Percentiles rank a stretch among this genome's conserved stretches.
phyloP scores from a whole-genome alignment of 2,113 vertebrate species.

The Aphyosemion australe region DNA sequence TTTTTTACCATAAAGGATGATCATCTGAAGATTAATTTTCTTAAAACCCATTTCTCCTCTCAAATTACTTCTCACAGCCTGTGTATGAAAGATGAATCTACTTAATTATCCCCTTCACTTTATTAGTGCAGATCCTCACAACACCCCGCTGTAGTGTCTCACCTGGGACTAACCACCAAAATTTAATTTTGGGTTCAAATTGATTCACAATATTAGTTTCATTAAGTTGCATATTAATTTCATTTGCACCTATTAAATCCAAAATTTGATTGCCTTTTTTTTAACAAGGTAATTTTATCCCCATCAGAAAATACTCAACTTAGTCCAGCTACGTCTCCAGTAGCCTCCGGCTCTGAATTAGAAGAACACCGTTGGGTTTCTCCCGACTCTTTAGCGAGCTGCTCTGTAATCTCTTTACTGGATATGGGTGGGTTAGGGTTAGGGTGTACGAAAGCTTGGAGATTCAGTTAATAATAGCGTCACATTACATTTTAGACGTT shows the following conservation, averaged over 20 bases:
- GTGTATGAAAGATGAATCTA: constrained; percentile 5
- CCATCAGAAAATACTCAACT: constrained; percentile 53
- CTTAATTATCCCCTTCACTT: constrained; percentile 14
- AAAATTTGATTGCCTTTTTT: constrained; percentile 61
- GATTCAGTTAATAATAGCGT: not conserved
- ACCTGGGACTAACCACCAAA: constrained; percentile 65
- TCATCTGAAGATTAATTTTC: constrained; percentile 8
- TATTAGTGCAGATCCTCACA: constrained; percentile 31
- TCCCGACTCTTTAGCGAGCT: constrained; percentile 26
- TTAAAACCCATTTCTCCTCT: not conserved
- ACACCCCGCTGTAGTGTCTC: constrained; percentile 39
- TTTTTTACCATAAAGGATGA: not conserved
- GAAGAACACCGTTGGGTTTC: constrained; percentile 35
- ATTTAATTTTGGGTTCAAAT: constrained; percentile 69
- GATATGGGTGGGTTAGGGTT: no score
- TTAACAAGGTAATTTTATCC: constrained; percentile 54
- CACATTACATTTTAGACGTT: not conserved
- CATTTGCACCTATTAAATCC: constrained; percentile 68
- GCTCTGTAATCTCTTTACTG: constrained; percentile 11
- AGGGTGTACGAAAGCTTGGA: not conserved
- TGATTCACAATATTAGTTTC: constrained; percentile 77
- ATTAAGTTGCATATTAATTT: constrained; percentile 75
- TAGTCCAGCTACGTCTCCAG: constrained; percentile 36
- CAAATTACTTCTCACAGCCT: not conserved
- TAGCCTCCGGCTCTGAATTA: constrained; percentile 54